Evolutionary conservation across 2,113 vertebrate genomes (phyloP).

Genomic region (Saguinus midas): DNA sequence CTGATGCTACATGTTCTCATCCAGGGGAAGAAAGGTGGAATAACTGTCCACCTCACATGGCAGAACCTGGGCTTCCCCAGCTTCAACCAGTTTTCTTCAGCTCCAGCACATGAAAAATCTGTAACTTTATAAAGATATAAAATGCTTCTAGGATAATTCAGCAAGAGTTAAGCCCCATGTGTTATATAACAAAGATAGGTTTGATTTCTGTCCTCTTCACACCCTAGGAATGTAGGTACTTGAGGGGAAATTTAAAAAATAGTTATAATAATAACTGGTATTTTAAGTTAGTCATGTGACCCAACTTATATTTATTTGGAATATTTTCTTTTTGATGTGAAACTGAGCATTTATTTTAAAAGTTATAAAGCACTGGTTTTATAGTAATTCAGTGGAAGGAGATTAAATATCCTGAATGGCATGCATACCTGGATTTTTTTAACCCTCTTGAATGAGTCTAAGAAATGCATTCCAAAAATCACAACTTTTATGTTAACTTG

Average conservation of each 20-base stretch:
- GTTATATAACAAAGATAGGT: background rate
- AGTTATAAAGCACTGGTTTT: slow-evolving; percentile 25
- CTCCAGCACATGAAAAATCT: background rate
- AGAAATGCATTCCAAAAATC: slow-evolving; percentile 9
- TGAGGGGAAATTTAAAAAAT: background rate
- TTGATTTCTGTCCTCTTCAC: background rate
- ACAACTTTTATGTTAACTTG: background rate
- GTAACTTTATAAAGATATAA: background rate
- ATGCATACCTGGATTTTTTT: background rate
- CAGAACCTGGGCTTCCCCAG: background rate
- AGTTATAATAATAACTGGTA: background rate
- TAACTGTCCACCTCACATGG: background rate
- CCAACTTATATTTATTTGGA: background rate
- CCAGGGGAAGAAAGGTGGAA: background rate
- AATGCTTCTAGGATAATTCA: background rate
- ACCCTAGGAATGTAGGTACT: slow-evolving; percentile 30
- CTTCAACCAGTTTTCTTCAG: background rate
- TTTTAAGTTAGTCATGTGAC: slow-evolving; percentile 65
- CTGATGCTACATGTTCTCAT: background rate
- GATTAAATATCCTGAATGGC: background rate
- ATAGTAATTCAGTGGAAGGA: background rate
- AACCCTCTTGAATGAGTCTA: background rate
- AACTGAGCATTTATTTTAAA: slow-evolving; percentile 19
- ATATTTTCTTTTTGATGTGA: slow-evolving; percentile 25
- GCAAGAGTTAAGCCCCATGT: background rate